Base-by-base conservation (phyloP, 2,888 invertebrate species). In the Drosophila meridiana region DNA sequence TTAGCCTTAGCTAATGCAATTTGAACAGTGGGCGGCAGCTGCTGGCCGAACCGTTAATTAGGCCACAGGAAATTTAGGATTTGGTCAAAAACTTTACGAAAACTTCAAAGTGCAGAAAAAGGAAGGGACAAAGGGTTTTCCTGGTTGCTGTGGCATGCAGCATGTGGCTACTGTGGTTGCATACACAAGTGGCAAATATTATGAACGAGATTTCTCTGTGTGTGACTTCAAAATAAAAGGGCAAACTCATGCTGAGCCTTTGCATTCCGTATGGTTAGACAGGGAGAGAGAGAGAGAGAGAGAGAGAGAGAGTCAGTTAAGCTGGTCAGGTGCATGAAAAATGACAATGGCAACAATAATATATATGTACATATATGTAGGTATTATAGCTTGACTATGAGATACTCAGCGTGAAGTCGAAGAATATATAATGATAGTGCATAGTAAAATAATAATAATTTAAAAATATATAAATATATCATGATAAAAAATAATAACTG, bases 181-280 rank as follows among this genome's bases (percentile, higher is more conserved):
- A 76, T 65, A 42, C 53, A 43, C 52, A 73, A 78, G 81, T 72
- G 32, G 42, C 34, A 40, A 62, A 60, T 66, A 69, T 76, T 62
- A 53, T 34, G 48, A 62, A 52, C 11, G 40, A 53, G 48, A 40
- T 50, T 45, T 34, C 36, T 20, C 20, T 20, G 28, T 38, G 32
- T 42, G 20, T 20, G 26, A 20, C 43, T 14, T 47, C 38, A 4
- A 20, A 45, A 43, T 5, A 11, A 40, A 36, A 28, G 62, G 45
- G 45, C 32, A 42, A 57, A 61, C 13, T 47, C 14, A 26, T 38
- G 45, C 45, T 9, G 36, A 13, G 52, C 66, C 43, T 34, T n/a
- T 32, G 3, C 26, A 53, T 55, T 20, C 45, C 9, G 13, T 20
- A 26, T 4, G 53, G 26, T 20, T 8, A 11, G 28, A n/a, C 38